phyloP scores from a whole-genome alignment of 2,888 invertebrate genomes.

The Philereme vetulata region DNA sequence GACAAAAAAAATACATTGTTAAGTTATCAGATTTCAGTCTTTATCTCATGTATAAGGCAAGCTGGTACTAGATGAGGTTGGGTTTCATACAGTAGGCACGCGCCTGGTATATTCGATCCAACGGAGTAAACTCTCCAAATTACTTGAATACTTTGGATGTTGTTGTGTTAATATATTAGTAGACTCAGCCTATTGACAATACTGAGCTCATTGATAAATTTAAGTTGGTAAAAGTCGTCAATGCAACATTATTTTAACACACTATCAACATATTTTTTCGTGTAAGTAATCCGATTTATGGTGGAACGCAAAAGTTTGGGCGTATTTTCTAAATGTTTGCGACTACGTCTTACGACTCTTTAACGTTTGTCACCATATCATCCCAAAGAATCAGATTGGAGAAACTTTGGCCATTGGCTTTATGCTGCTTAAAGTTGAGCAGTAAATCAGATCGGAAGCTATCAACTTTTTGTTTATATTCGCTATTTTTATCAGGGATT shows the following conservation, averaged over 20 bases:
- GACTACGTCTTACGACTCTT: slow-evolving; percentile 19
- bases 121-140: slow-evolving; percentile 52
- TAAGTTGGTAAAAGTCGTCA: too few relatives aligned
- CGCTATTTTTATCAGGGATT: slow-evolving; percentile 5
- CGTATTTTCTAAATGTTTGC: slow-evolving; percentile 25
- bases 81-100: too few relatives aligned
- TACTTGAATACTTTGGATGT: slow-evolving; percentile 49
- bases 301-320: slow-evolving; percentile 16
- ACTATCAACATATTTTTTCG: slow-evolving; percentile 5
- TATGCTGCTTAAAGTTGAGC: slow-evolving; percentile 62
- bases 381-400: slow-evolving; percentile 57
- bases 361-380: slow-evolving; percentile 32
- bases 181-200: too few relatives aligned
- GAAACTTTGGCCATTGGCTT: slow-evolving; percentile 65
- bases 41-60: too few relatives aligned
- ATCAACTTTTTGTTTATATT: slow-evolving; percentile 41
- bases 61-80: too few relatives aligned
- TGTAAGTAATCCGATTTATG: slow-evolving; percentile 35
- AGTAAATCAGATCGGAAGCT: slow-evolving; percentile 55
- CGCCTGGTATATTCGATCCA: slow-evolving; percentile 41
- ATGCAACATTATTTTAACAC: too few relatives aligned
- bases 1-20: too few relatives aligned
- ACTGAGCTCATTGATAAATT: too few relatives aligned
- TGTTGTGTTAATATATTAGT: slow-evolving; percentile 49
- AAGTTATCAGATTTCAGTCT: too few relatives aligned